These are phyloP conservation scores for Parazoanthus swiftii DNA, from an alignment of 92 coral and sea anemone genomes.

Conservation along the genomic window DNA sequence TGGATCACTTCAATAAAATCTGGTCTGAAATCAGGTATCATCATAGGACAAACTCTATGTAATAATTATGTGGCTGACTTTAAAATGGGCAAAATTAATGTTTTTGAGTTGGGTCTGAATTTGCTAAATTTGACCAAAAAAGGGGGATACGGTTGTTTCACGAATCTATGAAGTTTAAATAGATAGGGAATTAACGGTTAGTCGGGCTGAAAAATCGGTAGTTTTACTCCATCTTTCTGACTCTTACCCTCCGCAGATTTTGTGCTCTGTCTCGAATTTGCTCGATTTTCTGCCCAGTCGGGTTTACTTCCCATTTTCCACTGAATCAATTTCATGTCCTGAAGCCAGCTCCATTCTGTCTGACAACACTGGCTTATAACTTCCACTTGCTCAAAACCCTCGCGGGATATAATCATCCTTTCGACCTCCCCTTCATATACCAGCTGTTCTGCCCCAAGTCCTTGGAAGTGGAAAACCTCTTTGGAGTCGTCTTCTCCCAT, in stretches of 20 bases:
- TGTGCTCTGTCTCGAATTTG: constrained; percentile 26
- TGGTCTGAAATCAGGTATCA: too few relatives aligned
- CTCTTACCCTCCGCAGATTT: constrained; percentile 31
- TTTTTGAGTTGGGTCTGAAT: too few relatives aligned
- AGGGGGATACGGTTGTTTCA: too few relatives aligned
- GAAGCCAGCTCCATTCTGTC: constrained; percentile 41
- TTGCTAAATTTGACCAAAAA: too few relatives aligned
- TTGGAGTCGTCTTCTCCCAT: neutral
- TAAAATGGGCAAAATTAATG: too few relatives aligned
- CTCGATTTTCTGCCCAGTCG: constrained; percentile 23
- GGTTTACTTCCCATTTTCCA: constrained; percentile 22
- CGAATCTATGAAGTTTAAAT: too few relatives aligned
- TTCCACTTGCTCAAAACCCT: constrained; percentile 28
- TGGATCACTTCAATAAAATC: too few relatives aligned
- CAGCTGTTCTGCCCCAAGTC: constrained; percentile 2
- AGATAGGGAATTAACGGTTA: too few relatives aligned
- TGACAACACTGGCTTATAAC: constrained; percentile 34
- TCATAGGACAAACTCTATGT: too few relatives aligned
- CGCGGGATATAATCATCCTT: constrained; percentile 11
- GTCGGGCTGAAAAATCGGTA: too few relatives aligned
- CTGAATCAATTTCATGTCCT: constrained; percentile 34
- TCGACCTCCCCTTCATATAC: constrained; percentile 31
- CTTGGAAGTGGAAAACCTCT: constrained; percentile 5
- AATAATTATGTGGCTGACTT: too few relatives aligned
- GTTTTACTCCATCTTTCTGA: neutral